Percentiles rank a stretch among this genome's conserved stretches.
phyloP scores from a whole-genome alignment of 2,888 invertebrate genomes.

The Leptinotarsa tumamoca region DNA sequence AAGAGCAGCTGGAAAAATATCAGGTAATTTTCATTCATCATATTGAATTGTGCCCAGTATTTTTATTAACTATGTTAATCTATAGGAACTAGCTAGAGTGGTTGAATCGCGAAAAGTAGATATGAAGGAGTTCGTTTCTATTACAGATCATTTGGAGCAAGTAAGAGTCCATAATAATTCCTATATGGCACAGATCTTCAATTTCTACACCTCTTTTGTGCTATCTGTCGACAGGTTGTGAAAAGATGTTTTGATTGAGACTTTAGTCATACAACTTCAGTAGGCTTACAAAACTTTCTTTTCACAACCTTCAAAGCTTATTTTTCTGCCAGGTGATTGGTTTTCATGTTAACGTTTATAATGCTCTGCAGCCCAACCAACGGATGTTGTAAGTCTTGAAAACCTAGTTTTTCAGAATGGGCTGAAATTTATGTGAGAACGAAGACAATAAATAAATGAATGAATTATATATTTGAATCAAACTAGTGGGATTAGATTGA shows the following conservation, averaged over 20 bases:
- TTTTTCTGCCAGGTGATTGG: slow-evolving; percentile 43
- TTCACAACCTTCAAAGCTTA: slow-evolving; percentile 2
- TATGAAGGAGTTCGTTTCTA: slow-evolving; percentile 78
- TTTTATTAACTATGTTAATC: slow-evolving; percentile 33
- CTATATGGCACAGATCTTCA: slow-evolving; percentile 18
- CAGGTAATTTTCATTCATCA: slow-evolving; percentile 73
- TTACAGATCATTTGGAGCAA: slow-evolving; percentile 86
- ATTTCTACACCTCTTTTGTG: slow-evolving; percentile 9
- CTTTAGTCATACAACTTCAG: neutral
- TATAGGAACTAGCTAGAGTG: slow-evolving; percentile 81
- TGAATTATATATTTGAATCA: too few species aligned
- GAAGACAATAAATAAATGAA: too few species aligned
- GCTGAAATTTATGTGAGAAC: too few species aligned
- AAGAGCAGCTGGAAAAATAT: slow-evolving; percentile 89
- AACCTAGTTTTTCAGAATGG: too few species aligned
- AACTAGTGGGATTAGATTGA: too few species aligned
- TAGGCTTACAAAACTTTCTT: slow-evolving; percentile 8
- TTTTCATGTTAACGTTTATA: neutral
- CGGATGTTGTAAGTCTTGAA: neutral
- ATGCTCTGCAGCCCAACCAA: neutral
- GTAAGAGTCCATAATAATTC: slow-evolving; percentile 71
- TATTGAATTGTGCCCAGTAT: neutral
- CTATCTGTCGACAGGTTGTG: slow-evolving; percentile 3
- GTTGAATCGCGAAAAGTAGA: slow-evolving; percentile 79
- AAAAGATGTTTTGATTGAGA: neutral